Base-by-base conservation (phyloP, 2,113 vertebrate species). In the Seriola quinqueradiata region DNA sequence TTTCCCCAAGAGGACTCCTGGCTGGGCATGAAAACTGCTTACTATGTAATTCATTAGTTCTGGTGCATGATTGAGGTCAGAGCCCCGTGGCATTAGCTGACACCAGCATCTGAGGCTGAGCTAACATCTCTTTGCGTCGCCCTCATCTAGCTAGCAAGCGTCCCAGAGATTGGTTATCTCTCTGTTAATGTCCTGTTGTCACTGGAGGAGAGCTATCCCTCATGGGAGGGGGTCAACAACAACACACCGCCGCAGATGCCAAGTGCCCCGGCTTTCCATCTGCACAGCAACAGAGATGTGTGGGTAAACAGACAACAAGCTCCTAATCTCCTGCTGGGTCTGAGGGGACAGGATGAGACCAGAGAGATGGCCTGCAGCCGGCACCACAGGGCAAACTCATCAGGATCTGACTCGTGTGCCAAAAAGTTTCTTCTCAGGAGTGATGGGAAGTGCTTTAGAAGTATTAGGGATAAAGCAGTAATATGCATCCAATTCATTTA, bases 1-100 rank as follows among this genome's bases (percentile, higher is more conserved):
- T 87, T 90, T 90, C 81, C 89, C 85, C 64, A 63, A 42, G 86
- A 88, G 85, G 72, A 87, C 76, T 85, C 82, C 86, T 87, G 86
- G 77, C 78, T 64, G 74, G 79, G 81, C 87, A 84, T 87, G 86
- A 89, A 93, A 91, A 90, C 83, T 88, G 88, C 82, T 85, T 82
- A 84, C 89, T 68, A 81, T 92, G 81, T 88, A 90, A 94, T 93
- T 94, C 92, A 93, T 94, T 93, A 93, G 85, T 92, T 84, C 81
- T 90, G 79, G 83, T 84, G 81, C 79, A 58, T 91, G 92, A 93
- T 91, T 94, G 91, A 85, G 89, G 92, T 93, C 82, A 87, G 79
- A 83, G 82, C 79, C 84, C 74, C 38, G 38, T 72, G 74, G 78
- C 88, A 84, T 90, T 75, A 80, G 60, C 87, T 80, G 88, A 87